Conservation (phyloP, 2,113 vertebrate genomes). For the Lipotes vexillifer region DNA sequence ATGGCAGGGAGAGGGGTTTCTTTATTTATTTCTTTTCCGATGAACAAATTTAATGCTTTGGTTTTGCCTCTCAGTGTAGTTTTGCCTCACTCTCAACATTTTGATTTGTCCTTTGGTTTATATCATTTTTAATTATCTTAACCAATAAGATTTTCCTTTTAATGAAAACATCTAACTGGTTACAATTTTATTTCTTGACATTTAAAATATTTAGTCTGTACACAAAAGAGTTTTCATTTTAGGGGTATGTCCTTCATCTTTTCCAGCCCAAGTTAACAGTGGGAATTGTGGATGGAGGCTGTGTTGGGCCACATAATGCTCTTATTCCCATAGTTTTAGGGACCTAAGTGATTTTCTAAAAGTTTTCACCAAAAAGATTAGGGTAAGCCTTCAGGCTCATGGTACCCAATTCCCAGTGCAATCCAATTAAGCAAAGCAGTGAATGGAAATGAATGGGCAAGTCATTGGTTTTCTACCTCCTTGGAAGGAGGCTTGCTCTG, state of each 20-base stretch:
- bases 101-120: background rate
- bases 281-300: background rate
- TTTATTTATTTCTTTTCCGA: too few relatives aligned
- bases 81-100: background rate
- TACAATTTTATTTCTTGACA: background rate
- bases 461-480: background rate
- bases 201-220: background rate
- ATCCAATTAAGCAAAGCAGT: background rate
- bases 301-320: too few relatives aligned
- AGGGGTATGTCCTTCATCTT: background rate
- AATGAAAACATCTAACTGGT: background rate
- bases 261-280: background rate
- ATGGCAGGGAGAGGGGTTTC: background rate
- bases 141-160: background rate
- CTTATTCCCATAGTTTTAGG: background rate
- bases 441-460: background rate
- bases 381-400: background rate
- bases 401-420: too few relatives aligned
- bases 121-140: background rate
- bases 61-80: background rate
- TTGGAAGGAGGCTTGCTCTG: fast-evolving
- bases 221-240: background rate
- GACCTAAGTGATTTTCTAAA: background rate
- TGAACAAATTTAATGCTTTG: background rate
- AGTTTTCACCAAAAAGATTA: too few relatives aligned